Evolutionary conservation across 2,797 vertebrate species (phyloP).

Genomic region (Myotis planiceps): DNA sequence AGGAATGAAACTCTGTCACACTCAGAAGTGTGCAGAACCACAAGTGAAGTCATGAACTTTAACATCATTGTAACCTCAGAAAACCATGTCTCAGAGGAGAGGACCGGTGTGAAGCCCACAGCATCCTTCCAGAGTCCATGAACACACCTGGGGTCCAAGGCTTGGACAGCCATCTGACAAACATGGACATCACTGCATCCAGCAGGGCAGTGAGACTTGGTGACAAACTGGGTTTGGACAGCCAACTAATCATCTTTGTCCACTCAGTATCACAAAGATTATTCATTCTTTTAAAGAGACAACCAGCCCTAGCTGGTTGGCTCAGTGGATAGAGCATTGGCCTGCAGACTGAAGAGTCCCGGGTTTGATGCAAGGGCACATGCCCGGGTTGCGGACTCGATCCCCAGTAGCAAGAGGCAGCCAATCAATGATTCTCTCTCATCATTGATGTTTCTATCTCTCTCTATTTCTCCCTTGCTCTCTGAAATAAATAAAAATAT

Average conservation of each 20-base stretch:
- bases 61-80: not conserved
- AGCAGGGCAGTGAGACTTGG: not conserved
- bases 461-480: too few species aligned
- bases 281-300: not conserved
- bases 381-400: not conserved
- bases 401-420: not conserved
- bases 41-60: not conserved
- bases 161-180: not conserved
- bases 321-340: not conserved
- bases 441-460: not conserved
- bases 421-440: not conserved
- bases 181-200: not conserved
- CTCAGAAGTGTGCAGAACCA: not conserved
- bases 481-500: too few species aligned
- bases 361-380: not conserved
- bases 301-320: not conserved
- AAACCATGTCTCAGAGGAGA: not conserved
- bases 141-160: too few species aligned
- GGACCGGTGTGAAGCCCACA: not conserved
- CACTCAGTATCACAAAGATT: too few species aligned
- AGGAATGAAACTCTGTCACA: too few species aligned
- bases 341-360: too few species aligned
- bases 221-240: too few species aligned
- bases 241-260: not conserved
- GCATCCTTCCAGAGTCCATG: rapidly evolving